phyloP scores from a whole-genome alignment of 1,140 invertebrate species.

The Gyrodactylus bullatarudis region DNA sequence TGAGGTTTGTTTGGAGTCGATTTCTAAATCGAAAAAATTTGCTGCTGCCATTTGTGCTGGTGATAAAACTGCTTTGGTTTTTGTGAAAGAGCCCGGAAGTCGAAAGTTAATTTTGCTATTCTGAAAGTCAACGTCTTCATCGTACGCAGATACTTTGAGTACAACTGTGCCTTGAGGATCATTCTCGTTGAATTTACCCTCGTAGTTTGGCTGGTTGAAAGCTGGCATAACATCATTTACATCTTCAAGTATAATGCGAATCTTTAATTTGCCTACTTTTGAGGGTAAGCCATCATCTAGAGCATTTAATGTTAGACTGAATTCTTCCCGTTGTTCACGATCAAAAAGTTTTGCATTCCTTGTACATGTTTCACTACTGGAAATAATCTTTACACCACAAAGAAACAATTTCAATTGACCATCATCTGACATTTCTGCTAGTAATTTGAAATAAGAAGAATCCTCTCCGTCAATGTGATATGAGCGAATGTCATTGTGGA shows the following conservation, averaged over 20 bases:
- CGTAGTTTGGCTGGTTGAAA: constrained; percentile 36
- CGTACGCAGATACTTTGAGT: constrained; percentile 41
- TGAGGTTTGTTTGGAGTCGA: neutral
- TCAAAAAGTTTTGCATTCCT: neutral
- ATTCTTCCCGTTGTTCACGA: neutral
- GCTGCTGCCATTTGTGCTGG: neutral
- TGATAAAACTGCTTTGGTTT: neutral
- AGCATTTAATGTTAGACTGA: constrained; percentile 28
- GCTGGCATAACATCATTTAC: constrained; percentile 53
- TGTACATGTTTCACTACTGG: neutral
- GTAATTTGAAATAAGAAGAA: neutral
- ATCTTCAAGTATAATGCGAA: constrained; percentile 44
- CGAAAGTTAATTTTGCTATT: neutral
- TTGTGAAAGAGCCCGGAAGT: neutral
- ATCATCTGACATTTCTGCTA: neutral
- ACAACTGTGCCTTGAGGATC: constrained; percentile 46
- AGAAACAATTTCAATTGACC: neutral
- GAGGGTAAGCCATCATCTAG: constrained; percentile 51
- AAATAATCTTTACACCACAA: neutral
- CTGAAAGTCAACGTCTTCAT: constrained; percentile 41
- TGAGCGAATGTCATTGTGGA: neutral
- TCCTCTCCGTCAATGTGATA: neutral
- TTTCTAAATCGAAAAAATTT: neutral
- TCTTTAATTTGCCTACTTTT: constrained; percentile 57
- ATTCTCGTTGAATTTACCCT: constrained; percentile 46